Base-by-base conservation (phyloP, 2,113 vertebrate genomes). In the Gambusia holbrooki region DNA sequence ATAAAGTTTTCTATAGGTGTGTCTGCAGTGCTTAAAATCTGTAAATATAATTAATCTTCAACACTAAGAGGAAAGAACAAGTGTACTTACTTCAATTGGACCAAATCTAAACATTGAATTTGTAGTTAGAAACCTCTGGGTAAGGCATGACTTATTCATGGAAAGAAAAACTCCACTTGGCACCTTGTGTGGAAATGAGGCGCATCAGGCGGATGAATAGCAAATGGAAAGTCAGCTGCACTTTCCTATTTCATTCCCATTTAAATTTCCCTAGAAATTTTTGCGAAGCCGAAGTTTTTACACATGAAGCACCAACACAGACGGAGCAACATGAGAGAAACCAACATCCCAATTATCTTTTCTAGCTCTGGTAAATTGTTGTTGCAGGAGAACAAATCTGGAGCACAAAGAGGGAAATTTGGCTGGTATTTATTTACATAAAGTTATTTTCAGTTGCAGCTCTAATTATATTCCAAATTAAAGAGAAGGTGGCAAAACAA, bases 141-240 rank as follows among this genome's bases (percentile, higher is more conserved):
- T 76, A 60, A 75, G 51, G 82, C 81, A 84, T 92, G 83, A 88
- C 45, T 93, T 90, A 93, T 93, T 92, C 90, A 92, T 92, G 90
- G 92, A 89, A 75, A 86, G 69, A 71, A 68, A 80, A 89, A 88
- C 87, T 90, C 78, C 82, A 82, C 77, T 89, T 88, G 89, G 86
- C 91, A 90, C 85, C 88, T 82, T 66, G 82, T 83, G 74, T 89
- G 89, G 69, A 87, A 87, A 87, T 86, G 79, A 91, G 58, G 19
- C 82, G 87, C 75, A 73, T 87, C 82, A 76, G 69, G 82, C 45
- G 65, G 67, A 82, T 67, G 76, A 87, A 86, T 89, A 75, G 80
- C 86, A 84, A 90, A 87, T 37, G 45, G 42, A 54, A 51, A 81
- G 83, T 76, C 66, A 80, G 75, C 69, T 71, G 58, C 5, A 25